Conservation (phyloP, 30 jellyfish, hydroid and myxozoan species). For the Catostylus mosaicus region DNA sequence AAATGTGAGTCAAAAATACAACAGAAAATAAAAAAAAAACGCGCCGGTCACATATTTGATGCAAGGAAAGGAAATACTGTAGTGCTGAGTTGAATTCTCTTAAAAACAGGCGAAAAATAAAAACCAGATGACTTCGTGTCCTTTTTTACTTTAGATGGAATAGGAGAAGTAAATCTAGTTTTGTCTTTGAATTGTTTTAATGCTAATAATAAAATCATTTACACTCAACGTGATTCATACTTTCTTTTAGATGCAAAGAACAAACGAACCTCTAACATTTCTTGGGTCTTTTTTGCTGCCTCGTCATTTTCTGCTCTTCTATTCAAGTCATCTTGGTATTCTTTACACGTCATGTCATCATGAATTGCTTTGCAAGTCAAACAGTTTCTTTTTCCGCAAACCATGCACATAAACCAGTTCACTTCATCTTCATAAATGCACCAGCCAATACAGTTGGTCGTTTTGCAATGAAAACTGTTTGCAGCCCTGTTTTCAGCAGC, state of each 20-base stretch:
- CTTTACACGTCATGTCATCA: conserved; percentile 75
- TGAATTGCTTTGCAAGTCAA: conserved; percentile 89
- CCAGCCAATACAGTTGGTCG: conserved; percentile 84
- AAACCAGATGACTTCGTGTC: too few species aligned
- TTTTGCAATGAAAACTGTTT: conserved; percentile 85
- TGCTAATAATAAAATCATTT: too few species aligned
- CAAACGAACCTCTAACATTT: conserved; percentile 83
- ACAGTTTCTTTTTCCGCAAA: conserved; percentile 73
- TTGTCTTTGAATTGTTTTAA: too few species aligned
- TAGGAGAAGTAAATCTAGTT: too few species aligned
- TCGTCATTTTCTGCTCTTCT: conserved; percentile 76
- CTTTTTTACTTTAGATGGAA: too few species aligned
- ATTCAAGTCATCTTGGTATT: conserved; percentile 88
- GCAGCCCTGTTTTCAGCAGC: conserved; percentile 77
- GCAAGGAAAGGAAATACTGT: too few species aligned
- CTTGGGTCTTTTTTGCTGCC: conserved; percentile 84
- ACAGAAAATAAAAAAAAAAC: too few species aligned
- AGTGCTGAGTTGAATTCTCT: too few species aligned
- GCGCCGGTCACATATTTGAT: too few species aligned
- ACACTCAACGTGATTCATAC: background rate
- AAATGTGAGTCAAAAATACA: too few species aligned
- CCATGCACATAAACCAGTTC: conserved; percentile 66
- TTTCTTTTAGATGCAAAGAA: too few species aligned
- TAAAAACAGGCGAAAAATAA: too few species aligned
- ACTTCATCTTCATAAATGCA: conserved; percentile 89